These are phyloP conservation scores for Liopterus haemorrhoidalis DNA, from an alignment of 2,888 invertebrate species.

Conservation along the genomic window DNA sequence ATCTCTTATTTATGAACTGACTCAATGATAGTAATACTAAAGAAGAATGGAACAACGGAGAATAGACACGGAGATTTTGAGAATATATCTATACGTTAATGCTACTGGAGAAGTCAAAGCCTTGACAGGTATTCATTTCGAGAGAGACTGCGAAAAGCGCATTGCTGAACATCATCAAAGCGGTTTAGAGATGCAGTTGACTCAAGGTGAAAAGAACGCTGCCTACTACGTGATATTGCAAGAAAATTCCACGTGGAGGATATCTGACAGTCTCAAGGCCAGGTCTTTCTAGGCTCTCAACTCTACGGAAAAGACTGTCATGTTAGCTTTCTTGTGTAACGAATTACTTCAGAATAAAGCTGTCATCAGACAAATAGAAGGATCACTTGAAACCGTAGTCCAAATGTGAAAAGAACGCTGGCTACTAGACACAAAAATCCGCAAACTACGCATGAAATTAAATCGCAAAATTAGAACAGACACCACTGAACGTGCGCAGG, in stretches of 20 bases:
- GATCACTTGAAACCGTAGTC: slow-evolving; percentile 70
- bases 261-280: slow-evolving; percentile 73
- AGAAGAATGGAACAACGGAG: slow-evolving; percentile 69
- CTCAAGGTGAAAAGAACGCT: slow-evolving; percentile 67
- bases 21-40: too few relatives aligned
- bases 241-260: slow-evolving; percentile 70
- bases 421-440: slow-evolving; percentile 85
- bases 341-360: slow-evolving; percentile 91
- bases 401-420: slow-evolving; percentile 87
- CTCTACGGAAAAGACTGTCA: slow-evolving; percentile 79
- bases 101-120: slow-evolving; percentile 82
- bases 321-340: slow-evolving; percentile 88
- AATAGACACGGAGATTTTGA: slow-evolving; percentile 73
- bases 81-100: slow-evolving; percentile 86
- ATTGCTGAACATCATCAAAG: slow-evolving; percentile 79
- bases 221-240: slow-evolving; percentile 74
- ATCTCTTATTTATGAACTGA: too few relatives aligned
- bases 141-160: slow-evolving; percentile 71
- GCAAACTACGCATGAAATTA: slow-evolving; percentile 71
- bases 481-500: slow-evolving; percentile 60
- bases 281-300: slow-evolving; percentile 81
- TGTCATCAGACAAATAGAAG: slow-evolving; percentile 84
- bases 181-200: slow-evolving; percentile 60
- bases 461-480: slow-evolving; percentile 70
- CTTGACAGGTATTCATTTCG: slow-evolving; percentile 70